These are phyloP conservation scores for Cepaea nemoralis DNA, from an alignment of 1,140 invertebrate genomes.

Conservation along the genomic window DNA sequence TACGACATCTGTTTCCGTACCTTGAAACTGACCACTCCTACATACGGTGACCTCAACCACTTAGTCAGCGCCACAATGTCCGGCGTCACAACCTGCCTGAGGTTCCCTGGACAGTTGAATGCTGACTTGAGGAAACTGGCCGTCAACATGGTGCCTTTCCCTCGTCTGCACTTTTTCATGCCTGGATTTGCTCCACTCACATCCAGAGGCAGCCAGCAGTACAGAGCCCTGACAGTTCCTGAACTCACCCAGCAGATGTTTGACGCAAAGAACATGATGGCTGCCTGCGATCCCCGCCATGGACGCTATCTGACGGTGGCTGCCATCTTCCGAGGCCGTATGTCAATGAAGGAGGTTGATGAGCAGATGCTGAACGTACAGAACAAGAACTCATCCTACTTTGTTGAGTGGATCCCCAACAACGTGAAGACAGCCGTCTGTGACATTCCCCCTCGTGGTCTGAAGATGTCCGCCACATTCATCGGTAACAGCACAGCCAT, in stretches of 20 bases:
- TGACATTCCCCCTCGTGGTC: conserved; percentile 80
- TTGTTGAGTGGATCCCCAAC: conserved; percentile 80
- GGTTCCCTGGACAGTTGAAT: conserved; percentile 83
- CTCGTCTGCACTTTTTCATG: conserved; percentile 84
- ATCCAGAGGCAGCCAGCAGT: conserved; percentile 74
- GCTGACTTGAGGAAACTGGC: conserved; percentile 84
- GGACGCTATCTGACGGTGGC: conserved; percentile 84
- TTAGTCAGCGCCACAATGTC: conserved; percentile 77
- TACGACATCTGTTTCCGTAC: conserved; percentile 81
- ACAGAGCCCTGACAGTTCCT: conserved; percentile 79
- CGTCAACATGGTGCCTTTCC: conserved; percentile 71
- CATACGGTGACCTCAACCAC: conserved; percentile 36
- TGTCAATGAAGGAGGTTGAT: conserved; percentile 67
- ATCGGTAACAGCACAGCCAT: conserved; percentile 25
- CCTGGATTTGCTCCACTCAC: conserved; percentile 82
- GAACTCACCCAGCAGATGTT: conserved; percentile 77
- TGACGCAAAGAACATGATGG: conserved; percentile 76
- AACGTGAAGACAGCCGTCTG: conserved; percentile 77
- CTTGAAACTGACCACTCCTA: conserved; percentile 69
- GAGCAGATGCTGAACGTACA: conserved; percentile 80
- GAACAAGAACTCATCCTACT: conserved; percentile 88
- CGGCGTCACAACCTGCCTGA: conserved; percentile 80
- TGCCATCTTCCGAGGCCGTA: conserved; percentile 85
- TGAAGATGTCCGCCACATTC: conserved; percentile 86
- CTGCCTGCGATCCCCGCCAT: conserved; percentile 75